These are phyloP conservation scores for Puma concolor DNA, from an alignment of 2,113 vertebrate genomes.

Conservation along the genomic window DNA sequence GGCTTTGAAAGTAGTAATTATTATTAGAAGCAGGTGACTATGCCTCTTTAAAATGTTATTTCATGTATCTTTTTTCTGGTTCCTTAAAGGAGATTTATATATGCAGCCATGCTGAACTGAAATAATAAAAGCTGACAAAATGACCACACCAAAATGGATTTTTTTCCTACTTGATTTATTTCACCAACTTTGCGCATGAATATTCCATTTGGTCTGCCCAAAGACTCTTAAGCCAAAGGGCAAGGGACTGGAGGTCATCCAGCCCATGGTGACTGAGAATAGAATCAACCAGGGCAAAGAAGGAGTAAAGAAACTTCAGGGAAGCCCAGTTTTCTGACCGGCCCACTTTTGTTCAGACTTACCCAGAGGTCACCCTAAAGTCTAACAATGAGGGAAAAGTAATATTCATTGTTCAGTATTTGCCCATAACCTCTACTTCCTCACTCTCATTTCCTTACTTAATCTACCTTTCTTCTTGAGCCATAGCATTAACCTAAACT, in stretches of 20 bases:
- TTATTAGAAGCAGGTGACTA: conserved; percentile 72
- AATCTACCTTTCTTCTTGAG: neutral
- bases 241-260: conserved; percentile 37
- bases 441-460: neutral
- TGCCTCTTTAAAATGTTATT: conserved; percentile 73
- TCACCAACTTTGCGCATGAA: conserved; percentile 53
- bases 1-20: conserved; percentile 77
- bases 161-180: conserved; percentile 73
- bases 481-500: neutral
- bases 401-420: neutral
- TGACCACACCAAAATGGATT: conserved; percentile 50
- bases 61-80: conserved; percentile 34
- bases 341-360: neutral
- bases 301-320: neutral
- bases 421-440: neutral
- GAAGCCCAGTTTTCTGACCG: neutral
- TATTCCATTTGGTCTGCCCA: conserved; percentile 40
- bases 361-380: conserved; percentile 14
- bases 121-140: conserved; percentile 68
- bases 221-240: conserved; percentile 38
- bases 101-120: conserved; percentile 59
- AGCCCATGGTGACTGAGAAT: neutral
- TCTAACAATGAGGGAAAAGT: neutral
- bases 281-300: neutral
- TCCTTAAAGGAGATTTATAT: conserved; percentile 75